Evolutionary conservation across 2,888 invertebrate species (phyloP), one percentile per base, ranked within the genome.

Genomic region (Liodrosophila aerea): DNA sequence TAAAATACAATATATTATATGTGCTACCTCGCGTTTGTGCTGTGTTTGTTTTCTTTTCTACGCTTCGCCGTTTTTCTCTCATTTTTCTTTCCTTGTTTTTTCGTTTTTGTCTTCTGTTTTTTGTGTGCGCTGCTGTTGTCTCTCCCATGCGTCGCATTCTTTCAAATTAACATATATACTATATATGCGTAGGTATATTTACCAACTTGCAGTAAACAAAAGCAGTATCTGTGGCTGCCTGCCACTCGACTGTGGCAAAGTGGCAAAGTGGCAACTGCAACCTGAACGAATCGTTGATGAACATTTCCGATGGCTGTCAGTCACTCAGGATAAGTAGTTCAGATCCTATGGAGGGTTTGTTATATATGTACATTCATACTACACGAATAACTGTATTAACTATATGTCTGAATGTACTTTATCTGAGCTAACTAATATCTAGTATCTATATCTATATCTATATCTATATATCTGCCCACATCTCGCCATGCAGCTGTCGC

Each of bases 1-100:
- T 52, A 64, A 76, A 73, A 73, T 47, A 76, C 81, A 73, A 76
- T 73, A 58, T 69, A 72, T 78, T 82, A 61, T 53, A 60, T 44
- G 22, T 22, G 22, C 22, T 4, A 22, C 22, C 2, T 22, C 22
- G 22, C 22, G 22, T 22, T n/a, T n/a, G n/a, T 50, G 37, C 44
- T 54, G 52, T 29, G 46, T 33, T 58, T 30, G 57, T 36, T 44
- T 64, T 58, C 39, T 51, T 68, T 51, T 46, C 30, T 40, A 36
- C 37, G 16, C 29, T 34, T 37, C 33, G 11, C n/a, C 39, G 13
- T 36, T 36, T 37, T 51, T 37, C 44, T 47, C 22, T 40, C 22
- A 16, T 50, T n/a, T 33, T 60, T 9, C 8, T 11, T n/a, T 47
- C 27, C 8, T 30, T 41, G 22, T 40, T 45, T 12, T 41, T 33